These are phyloP conservation scores for Petrocephalus zakoni DNA, from an alignment of 2,113 vertebrate genomes.

Conservation along the genomic window DNA sequence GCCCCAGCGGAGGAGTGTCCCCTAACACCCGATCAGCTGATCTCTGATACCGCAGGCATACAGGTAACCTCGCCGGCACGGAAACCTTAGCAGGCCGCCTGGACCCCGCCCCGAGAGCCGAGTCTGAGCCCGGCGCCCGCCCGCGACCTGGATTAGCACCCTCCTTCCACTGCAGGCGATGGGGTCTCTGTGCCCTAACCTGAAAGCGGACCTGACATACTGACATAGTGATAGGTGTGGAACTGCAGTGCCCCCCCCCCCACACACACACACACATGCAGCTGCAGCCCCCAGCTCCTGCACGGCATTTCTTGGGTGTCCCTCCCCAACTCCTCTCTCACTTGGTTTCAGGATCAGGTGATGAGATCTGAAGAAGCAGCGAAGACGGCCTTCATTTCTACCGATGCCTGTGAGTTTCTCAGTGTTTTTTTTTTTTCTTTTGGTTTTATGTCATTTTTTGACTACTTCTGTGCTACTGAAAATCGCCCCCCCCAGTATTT, in stretches of 20 bases:
- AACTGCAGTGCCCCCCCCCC: neutral
- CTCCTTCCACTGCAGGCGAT: neutral
- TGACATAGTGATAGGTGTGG: neutral
- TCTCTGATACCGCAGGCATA: conserved; percentile 48
- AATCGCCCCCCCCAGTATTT: neutral
- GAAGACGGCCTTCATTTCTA: conserved; percentile 31
- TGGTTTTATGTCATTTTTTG: neutral
- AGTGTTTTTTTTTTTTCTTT: neutral
- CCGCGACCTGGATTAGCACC: neutral
- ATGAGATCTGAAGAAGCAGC: conserved; percentile 39
- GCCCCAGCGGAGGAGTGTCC: conserved; percentile 54
- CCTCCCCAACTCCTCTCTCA: conserved; percentile 3
- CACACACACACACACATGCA: neutral
- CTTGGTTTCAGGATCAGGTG: conserved; percentile 46
- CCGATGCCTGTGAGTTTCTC: conserved; percentile 51
- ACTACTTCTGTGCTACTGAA: neutral
- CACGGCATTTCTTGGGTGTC: too few species aligned
- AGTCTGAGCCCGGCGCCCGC: neutral
- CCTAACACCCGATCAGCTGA: conserved; percentile 54
- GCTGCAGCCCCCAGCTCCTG: neutral
- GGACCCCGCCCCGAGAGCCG: neutral
- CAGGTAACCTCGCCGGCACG: conserved; percentile 38
- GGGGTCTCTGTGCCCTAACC: neutral
- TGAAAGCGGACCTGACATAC: neutral
- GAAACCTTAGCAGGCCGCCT: neutral